Base-by-base conservation (phyloP, 2,888 invertebrate genomes). In the Meandrusa payeni region DNA sequence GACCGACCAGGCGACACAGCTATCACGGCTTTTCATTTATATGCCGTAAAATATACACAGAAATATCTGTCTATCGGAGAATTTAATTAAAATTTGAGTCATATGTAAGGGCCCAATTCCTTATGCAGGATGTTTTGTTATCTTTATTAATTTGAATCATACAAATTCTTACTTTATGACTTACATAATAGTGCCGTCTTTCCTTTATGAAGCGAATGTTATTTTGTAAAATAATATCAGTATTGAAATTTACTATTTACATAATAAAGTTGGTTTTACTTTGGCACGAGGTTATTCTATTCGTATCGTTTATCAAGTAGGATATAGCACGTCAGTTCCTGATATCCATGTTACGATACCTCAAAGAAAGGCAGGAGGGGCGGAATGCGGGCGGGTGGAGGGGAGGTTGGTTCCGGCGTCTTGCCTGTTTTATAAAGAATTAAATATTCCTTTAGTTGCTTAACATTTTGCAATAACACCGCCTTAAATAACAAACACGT, bases 271-370 rank as follows among this genome's bases (percentile, higher is more conserved):
- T 7, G 10, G 3, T 17, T 23, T 36, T 26, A 5, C 36, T 9
- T 9, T 15, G 17, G 4, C 17, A 9, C 1, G 17, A 5, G 2
- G 3, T 17, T 9, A 6, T 11, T 19, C 20, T 19, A n/a, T 23
- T 41, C 31, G 46, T 54, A 57, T 67, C 64, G 71, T 79, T 78
- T 76, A 77, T 80, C 79, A 77, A 57, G 50, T 32, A 41, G 71
- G 76, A 76, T 78, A 66, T 68, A 63, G 58, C 43, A 52, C 61
- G 74, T 74, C 77, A 66, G 60, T 55, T 61, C 57, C 54, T 54
- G 64, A 61, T 67, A 67, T 61, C 59, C 54, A 42, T 45, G 50
- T 47, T 54, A 57, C 64, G 72, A 69, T 74, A 71, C 54, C 61
- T 62, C 54, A 59, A 62, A 65, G 69, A 2, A 15, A 4, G 15